A percentile compares a stretch with the other conserved stretches of the same genome.
These are phyloP conservation scores for Ischnura elegans DNA, from an alignment of 2,888 invertebrate genomes.

Conservation along the genomic window DNA sequence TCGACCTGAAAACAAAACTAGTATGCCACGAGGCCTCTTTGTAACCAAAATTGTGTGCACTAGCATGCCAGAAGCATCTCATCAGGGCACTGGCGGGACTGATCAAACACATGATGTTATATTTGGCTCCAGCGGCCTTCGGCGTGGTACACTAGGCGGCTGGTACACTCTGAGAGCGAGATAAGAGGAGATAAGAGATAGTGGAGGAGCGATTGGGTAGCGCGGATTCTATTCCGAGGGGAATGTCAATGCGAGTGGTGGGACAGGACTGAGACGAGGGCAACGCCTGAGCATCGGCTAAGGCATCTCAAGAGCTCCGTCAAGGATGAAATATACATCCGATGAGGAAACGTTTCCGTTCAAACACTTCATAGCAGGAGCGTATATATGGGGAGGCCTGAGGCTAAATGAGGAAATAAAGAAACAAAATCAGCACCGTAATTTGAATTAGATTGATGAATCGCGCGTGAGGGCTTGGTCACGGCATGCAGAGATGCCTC, in stretches of 20 bases:
- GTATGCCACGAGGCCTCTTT: too few species aligned
- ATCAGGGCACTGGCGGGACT: not conserved
- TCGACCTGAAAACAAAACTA: too few species aligned
- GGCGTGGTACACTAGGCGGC: not conserved
- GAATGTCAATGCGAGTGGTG: not conserved
- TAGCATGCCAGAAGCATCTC: too few species aligned
- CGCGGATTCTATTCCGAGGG: not conserved
- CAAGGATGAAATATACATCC: not conserved
- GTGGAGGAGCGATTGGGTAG: not conserved
- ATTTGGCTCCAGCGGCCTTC: not conserved
- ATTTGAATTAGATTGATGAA: too few species aligned
- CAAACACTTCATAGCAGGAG: not conserved
- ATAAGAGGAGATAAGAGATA: constrained; percentile 28
- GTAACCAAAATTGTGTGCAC: too few species aligned
- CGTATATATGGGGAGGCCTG: too few species aligned
- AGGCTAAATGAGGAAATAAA: too few species aligned
- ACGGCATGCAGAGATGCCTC: too few species aligned
- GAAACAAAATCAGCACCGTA: too few species aligned
- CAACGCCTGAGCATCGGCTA: not conserved
- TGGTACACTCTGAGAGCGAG: not conserved
- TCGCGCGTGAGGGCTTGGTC: too few species aligned
- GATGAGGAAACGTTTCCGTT: not conserved
- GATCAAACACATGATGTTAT: not conserved
- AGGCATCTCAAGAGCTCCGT: not conserved
- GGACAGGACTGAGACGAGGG: not conserved